A percentile compares a stretch with the other conserved stretches of the same genome.
Conservation (phyloP, 2,888 invertebrate genomes). For the Chymomyza fuscimana region DNA sequence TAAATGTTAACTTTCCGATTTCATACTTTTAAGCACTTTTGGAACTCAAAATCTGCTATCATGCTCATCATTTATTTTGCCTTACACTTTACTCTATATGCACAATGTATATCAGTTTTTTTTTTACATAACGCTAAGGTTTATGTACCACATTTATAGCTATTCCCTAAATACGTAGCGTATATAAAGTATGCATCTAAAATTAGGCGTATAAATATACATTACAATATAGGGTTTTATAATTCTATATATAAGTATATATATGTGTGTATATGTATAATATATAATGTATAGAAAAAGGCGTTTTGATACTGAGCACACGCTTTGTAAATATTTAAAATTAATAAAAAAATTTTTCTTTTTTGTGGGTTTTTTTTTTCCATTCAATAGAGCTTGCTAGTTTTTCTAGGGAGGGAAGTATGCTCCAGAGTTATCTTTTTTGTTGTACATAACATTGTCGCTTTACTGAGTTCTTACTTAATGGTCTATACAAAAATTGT, state of each 20-base stretch:
- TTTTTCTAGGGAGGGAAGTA: not conserved
- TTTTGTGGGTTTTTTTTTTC: conserved; percentile 7
- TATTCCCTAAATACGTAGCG: conserved; percentile 22
- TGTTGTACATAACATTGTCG: not conserved
- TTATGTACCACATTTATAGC: conserved; percentile 1
- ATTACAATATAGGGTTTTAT: not conserved
- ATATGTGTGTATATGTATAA: conserved; percentile 1
- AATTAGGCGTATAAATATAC: conserved; percentile 22
- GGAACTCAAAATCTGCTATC: not conserved
- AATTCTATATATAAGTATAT: not conserved
- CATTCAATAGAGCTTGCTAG: not conserved
- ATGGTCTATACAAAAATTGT: conserved; percentile 35
- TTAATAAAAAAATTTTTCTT: conserved; percentile 7
- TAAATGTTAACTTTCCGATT: conserved; percentile 69
- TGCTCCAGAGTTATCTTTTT: not conserved
- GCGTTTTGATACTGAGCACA: conserved; percentile 44
- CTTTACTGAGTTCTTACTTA: not conserved
- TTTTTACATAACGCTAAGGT: not conserved
- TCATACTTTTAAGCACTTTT: conserved; percentile 31
- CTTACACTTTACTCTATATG: not conserved
- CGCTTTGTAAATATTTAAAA: conserved; percentile 4
- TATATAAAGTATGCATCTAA: conserved; percentile 26
- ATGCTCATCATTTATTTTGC: not conserved
- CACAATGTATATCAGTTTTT: not conserved
- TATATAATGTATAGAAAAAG: conserved; percentile 27